Evolutionary conservation across 2,797 vertebrate genomes (phyloP), one percentile per base, ranked within the genome.

Genomic region (Telmatherina bonti): DNA sequence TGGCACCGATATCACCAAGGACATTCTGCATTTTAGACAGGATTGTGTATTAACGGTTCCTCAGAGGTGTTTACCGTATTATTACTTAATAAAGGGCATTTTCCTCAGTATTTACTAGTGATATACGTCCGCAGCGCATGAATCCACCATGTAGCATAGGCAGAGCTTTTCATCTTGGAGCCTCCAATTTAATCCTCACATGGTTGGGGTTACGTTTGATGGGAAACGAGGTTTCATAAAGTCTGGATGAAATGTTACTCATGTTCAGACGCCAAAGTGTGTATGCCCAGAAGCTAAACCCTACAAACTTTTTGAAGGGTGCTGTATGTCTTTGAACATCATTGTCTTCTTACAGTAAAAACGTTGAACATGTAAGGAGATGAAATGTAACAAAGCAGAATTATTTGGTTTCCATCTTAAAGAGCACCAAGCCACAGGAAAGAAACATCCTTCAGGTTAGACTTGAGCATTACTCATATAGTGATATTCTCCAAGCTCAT

Each of bases 41-140:
- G 67, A 62, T 45, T 1, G 15, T 15, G 33, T 15, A 4, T 10
- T 57, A 57, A 20, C 35, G 63, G 56, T 45, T 26, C 5, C 9
- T 33, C 1, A 0, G 30, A 35, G 26, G 27, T 64, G 52, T 30
- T 51, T 30, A 18, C 12, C 1, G 0, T 18, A n/a, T 51, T 7
- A 36, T 89, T 85, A 67, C 87, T 57, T 69, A 70, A 90, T 56
- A 15, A 0, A 63, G 86, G 86, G 68, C 29, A 85, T 90, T 86
- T 70, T 65, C 29, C 22, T 43, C 13, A 7, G 13, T 2, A 1
- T 20, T 41, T 57, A 72, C 49, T 11, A 13, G 2, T n/a, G 11
- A 22, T 29, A 6, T 1, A 22, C 6, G 18, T 15, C n/a, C 8
- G 0, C 1, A 11, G 16, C 29, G 24, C 18, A 27, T 7, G 4